Percentiles rank a stretch among this genome's conserved stretches.
phyloP scores from a whole-genome alignment of 2,888 invertebrate species.

The Malthinus flaveolus region DNA sequence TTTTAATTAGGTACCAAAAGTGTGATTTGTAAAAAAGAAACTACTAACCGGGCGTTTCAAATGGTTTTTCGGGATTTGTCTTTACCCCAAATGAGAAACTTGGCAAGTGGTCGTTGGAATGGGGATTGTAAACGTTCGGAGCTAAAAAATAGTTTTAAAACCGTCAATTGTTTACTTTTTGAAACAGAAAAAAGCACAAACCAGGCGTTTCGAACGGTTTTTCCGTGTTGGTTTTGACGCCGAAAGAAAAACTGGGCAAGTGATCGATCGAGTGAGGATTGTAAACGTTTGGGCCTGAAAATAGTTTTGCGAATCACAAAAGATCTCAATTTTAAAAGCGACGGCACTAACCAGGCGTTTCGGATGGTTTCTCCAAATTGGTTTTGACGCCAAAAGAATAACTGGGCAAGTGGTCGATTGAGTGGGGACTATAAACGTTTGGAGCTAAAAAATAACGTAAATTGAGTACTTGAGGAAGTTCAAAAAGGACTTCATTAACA shows the following conservation, averaged over 20 bases:
- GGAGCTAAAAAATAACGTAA: constrained; percentile 60
- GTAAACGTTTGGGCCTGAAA: too few relatives aligned
- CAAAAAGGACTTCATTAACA: too few relatives aligned
- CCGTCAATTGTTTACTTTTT: too few relatives aligned
- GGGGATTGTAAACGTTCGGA: constrained; percentile 80
- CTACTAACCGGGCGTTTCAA: constrained; percentile 63
- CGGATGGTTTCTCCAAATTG: constrained; percentile 56
- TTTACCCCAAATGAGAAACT: constrained; percentile 73
- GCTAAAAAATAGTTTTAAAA: constrained; percentile 61
- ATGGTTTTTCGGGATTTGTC: constrained; percentile 61
- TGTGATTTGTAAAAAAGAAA: not conserved
- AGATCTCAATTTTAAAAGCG: too few relatives aligned
- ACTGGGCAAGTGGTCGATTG: constrained; percentile 58
- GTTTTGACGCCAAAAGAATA: constrained; percentile 65
- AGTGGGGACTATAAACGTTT: constrained; percentile 66
- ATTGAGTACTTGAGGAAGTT: too few relatives aligned
- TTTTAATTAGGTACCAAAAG: not conserved
- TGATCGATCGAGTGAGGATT: too few relatives aligned
- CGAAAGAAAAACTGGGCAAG: too few relatives aligned
- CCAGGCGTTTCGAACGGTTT: too few relatives aligned
- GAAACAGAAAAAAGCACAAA: too few relatives aligned
- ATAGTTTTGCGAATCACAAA: too few relatives aligned
- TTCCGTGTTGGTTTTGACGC: too few relatives aligned
- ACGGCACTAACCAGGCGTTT: constrained; percentile 60
- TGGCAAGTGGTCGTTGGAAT: constrained; percentile 66